phyloP scores from a whole-genome alignment of 2,888 invertebrate species.

The Ferrisia virgata region DNA sequence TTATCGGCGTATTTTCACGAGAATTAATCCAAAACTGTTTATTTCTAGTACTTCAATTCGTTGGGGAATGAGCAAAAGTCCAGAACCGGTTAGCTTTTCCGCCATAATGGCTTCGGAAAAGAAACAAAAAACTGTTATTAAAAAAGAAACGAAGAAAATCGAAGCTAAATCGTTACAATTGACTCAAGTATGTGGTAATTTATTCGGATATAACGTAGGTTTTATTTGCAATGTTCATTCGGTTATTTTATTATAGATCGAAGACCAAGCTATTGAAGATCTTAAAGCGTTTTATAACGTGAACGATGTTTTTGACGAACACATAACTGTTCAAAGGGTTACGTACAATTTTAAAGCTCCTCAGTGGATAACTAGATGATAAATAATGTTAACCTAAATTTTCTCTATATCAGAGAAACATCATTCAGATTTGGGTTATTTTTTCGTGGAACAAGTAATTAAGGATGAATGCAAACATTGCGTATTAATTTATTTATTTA shows the following conservation, averaged over 20 bases:
- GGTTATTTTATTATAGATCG: constrained; percentile 59
- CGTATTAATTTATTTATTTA: background rate
- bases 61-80: background rate
- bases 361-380: constrained; percentile 35
- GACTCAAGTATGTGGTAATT: constrained; percentile 64
- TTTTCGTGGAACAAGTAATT: background rate
- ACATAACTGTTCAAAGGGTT: constrained; percentile 68
- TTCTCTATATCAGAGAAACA: too few relatives aligned
- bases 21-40: background rate
- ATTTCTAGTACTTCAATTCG: background rate
- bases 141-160: constrained; percentile 67
- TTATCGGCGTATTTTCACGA: too few relatives aligned
- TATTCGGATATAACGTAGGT: background rate
- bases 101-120: constrained; percentile 71
- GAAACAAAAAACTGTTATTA: constrained; percentile 57
- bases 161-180: constrained; percentile 69
- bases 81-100: constrained; percentile 52
- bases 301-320: constrained; percentile 67
- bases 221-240: background rate
- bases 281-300: constrained; percentile 71
- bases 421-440: background rate
- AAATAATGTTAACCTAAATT: too few relatives aligned
- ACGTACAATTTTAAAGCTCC: constrained; percentile 50
- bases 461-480: background rate
- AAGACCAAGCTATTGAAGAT: constrained; percentile 82